Conservation (phyloP, 2,888 invertebrate species). For the Germaria angustata region DNA sequence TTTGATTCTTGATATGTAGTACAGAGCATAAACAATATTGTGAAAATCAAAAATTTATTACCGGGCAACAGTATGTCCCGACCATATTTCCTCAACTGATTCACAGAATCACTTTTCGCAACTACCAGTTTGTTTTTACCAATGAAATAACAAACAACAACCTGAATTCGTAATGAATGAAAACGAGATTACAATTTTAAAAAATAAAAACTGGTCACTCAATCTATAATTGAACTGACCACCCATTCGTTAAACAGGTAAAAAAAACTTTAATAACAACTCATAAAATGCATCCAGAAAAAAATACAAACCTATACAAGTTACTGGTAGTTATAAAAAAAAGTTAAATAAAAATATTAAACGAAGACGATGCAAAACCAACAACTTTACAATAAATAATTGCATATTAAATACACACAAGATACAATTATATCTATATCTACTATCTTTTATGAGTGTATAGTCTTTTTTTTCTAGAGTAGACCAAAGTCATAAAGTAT, state of each 20-base stretch:
- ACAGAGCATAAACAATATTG: too few relatives aligned
- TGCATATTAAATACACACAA: slow-evolving; percentile 28
- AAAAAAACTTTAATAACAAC: slow-evolving; percentile 50
- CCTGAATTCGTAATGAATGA: slow-evolving; percentile 65
- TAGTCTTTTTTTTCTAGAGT: slow-evolving; percentile 22
- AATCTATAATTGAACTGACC: slow-evolving; percentile 62
- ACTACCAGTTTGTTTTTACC: slow-evolving; percentile 4
- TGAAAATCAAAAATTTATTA: too few relatives aligned
- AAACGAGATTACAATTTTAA: slow-evolving; percentile 56
- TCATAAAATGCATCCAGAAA: slow-evolving; percentile 12
- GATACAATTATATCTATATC: slow-evolving; percentile 3
- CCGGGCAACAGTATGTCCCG: too few relatives aligned
- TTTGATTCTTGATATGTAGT: too few relatives aligned
- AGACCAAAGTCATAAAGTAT: slow-evolving; percentile 36
- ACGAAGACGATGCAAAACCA: slow-evolving; percentile 37
- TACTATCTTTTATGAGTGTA: background rate
- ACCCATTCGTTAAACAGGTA: slow-evolving; percentile 64
- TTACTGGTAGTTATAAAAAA: background rate
- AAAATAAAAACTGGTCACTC: slow-evolving; percentile 52
- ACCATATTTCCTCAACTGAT: background rate
- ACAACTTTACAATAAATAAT: slow-evolving; percentile 51
- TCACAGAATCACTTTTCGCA: slow-evolving; percentile 7
- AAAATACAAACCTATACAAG: background rate
- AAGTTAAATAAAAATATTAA: slow-evolving; percentile 2
- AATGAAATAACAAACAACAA: background rate